Conservation (phyloP, 64 coral and sea anemone genomes). For the Dendronephthya gigantea region DNA sequence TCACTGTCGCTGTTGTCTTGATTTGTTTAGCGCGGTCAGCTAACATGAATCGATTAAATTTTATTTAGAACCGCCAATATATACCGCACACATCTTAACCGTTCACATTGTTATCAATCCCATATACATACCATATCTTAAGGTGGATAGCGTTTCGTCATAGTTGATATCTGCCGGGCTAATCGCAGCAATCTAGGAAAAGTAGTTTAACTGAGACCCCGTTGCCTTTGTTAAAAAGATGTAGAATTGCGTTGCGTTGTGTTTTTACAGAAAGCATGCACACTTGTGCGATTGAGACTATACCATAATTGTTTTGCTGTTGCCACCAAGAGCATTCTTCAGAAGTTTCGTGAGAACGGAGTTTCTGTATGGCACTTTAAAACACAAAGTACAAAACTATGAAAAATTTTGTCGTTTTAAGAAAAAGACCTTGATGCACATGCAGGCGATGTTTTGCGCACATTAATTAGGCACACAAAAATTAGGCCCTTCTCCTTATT, state of each 20-base stretch:
- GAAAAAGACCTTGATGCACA: background rate
- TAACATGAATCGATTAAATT: background rate
- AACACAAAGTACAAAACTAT: background rate
- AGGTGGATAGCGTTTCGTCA: slow-evolving; percentile 83
- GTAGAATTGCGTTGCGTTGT: too few relatives aligned
- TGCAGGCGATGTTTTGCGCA: too few relatives aligned
- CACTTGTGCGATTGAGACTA: too few relatives aligned
- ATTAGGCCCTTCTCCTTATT: too few relatives aligned
- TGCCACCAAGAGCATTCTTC: slow-evolving; percentile 85
- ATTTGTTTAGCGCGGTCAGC: slow-evolving; percentile 97
- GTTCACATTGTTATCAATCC: background rate
- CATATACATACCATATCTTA: slow-evolving; percentile 75
- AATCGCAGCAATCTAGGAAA: slow-evolving; percentile 79
- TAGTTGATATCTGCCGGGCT: slow-evolving; percentile 99
- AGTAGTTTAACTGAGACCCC: background rate
- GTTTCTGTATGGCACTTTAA: slow-evolving; percentile 81
- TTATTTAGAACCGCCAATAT: background rate
- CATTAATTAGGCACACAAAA: too few relatives aligned
- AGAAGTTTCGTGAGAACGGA: slow-evolving; percentile 80
- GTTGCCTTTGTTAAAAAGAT: too few relatives aligned
- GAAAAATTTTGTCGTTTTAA: background rate
- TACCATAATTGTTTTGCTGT: slow-evolving; percentile 96
- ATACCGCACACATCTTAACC: too few relatives aligned
- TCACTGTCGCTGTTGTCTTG: slow-evolving; percentile 77
- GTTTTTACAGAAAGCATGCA: too few relatives aligned